phyloP scores from a whole-genome alignment of 2,113 vertebrate species.

The Pachypanchax playfairii region DNA sequence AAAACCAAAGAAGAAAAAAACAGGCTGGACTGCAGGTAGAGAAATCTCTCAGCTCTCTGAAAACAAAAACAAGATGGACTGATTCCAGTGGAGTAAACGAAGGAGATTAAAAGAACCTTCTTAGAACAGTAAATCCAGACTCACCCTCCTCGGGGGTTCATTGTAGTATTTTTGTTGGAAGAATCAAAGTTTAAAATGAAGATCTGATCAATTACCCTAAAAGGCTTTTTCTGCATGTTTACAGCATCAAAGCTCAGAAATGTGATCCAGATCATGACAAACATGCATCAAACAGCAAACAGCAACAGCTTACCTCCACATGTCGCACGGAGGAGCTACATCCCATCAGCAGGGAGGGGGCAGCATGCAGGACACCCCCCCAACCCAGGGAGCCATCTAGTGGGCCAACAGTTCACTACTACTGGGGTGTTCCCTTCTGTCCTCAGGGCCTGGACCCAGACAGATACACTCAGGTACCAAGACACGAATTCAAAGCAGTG shows the following conservation, averaged over 20 bases:
- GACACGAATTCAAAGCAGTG: not conserved
- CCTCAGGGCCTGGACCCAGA: conserved; percentile 89
- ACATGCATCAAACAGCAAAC: not conserved
- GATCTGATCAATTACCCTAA: not conserved
- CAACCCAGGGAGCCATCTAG: conserved; percentile 5
- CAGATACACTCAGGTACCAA: conserved; percentile 90
- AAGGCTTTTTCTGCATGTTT: not conserved
- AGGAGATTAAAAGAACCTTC: too few relatives aligned
- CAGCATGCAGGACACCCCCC: not conserved
- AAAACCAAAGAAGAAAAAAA: not conserved
- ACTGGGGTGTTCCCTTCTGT: conserved; percentile 97
- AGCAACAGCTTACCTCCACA: conserved; percentile 2
- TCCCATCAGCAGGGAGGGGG: not conserved
- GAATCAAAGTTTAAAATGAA: not conserved
- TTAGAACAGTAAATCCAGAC: too few relatives aligned
- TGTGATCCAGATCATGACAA: not conserved
- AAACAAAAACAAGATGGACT: too few relatives aligned
- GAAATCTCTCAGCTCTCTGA: too few relatives aligned
- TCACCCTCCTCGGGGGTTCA: not conserved
- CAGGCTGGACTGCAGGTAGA: conserved; percentile 20
- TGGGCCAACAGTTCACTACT: conserved; percentile 84
- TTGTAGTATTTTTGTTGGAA: not conserved
- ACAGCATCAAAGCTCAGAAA: not conserved
- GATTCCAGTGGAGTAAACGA: too few relatives aligned
- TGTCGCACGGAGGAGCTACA: not conserved